Conservation (phyloP, 1,140 invertebrate species). For the Archegozetes longisetosus region DNA sequence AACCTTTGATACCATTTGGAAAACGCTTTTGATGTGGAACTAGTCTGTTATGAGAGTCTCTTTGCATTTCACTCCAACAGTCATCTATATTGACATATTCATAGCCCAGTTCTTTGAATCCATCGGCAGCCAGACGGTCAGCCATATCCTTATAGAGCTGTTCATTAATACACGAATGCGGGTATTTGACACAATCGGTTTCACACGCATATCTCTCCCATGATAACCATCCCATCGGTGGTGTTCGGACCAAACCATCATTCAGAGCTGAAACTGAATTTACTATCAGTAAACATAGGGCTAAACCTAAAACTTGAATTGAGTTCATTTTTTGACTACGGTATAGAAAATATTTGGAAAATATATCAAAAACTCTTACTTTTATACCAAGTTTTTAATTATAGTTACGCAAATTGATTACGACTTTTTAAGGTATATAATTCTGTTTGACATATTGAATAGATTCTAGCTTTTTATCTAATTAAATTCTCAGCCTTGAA, state of each 20-base stretch:
- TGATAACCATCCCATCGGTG: constrained; percentile 79
- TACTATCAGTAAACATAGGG: background rate
- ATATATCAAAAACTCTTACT: too few relatives aligned
- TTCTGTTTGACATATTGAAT: too few relatives aligned
- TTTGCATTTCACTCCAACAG: constrained; percentile 69
- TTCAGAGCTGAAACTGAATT: constrained; percentile 34
- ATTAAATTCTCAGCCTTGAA: too few relatives aligned
- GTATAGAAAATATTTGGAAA: too few relatives aligned
- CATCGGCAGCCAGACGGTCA: constrained; percentile 69
- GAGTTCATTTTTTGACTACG: too few relatives aligned
- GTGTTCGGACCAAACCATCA: constrained; percentile 65
- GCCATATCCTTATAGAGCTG: constrained; percentile 78
- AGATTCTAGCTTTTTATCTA: too few relatives aligned
- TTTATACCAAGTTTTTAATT: too few relatives aligned
- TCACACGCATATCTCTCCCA: constrained; percentile 88
- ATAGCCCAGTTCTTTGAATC: constrained; percentile 74
- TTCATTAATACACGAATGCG: constrained; percentile 84
- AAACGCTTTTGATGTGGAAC: constrained; percentile 71
- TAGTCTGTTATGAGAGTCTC: constrained; percentile 38
- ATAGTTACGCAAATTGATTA: too few relatives aligned
- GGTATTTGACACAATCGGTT: constrained; percentile 78
- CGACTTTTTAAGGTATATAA: too few relatives aligned
- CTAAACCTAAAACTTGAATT: too few relatives aligned
- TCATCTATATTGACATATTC: constrained; percentile 62
- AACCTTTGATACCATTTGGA: constrained; percentile 73